Percentiles rank a stretch among this genome's conserved stretches.
Conservation (phyloP, 2,113 vertebrate species). For the Sinocyclocheilus maitianheensis region DNA sequence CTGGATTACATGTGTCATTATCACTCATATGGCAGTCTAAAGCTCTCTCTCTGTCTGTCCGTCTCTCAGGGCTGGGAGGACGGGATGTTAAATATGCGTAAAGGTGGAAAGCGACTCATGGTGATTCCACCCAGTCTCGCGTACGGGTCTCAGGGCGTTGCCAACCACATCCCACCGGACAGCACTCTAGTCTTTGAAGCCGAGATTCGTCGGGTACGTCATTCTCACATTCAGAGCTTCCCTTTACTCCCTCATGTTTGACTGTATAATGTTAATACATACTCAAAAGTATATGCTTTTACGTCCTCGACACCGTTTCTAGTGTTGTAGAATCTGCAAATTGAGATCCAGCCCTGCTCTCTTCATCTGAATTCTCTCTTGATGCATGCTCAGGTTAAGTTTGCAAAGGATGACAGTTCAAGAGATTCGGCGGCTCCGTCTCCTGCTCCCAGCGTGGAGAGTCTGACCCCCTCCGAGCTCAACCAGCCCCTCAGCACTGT, state of each 20-base stretch:
- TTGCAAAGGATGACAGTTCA: conserved; percentile 83
- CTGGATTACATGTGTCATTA: not conserved
- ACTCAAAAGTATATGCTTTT: not conserved
- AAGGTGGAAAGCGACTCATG: conserved; percentile 83
- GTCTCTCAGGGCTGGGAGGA: conserved; percentile 89
- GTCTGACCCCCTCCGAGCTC: conserved; percentile 69
- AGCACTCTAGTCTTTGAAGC: conserved; percentile 87
- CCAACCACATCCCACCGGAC: conserved; percentile 81
- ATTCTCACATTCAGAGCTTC: not conserved
- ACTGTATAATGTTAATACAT: too few relatives aligned
- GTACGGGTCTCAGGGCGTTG: conserved; percentile 83
- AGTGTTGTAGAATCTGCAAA: not conserved
- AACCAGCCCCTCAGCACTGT: conserved; percentile 56
- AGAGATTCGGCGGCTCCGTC: conserved; percentile 83
- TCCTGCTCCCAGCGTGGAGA: conserved; percentile 81
- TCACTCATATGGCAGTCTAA: not conserved
- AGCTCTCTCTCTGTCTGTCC: conserved; percentile 16
- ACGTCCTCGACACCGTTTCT: not conserved
- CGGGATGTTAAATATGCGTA: conserved; percentile 92
- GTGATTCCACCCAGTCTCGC: conserved; percentile 83
- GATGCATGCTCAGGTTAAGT: conserved; percentile 79
- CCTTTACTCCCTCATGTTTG: not conserved
- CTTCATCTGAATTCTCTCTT: not conserved
- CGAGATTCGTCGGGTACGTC: conserved; percentile 84
- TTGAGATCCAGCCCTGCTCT: not conserved